phyloP scores from a whole-genome alignment of 2,113 vertebrate genomes.

The Nerophis lumbriciformis region DNA sequence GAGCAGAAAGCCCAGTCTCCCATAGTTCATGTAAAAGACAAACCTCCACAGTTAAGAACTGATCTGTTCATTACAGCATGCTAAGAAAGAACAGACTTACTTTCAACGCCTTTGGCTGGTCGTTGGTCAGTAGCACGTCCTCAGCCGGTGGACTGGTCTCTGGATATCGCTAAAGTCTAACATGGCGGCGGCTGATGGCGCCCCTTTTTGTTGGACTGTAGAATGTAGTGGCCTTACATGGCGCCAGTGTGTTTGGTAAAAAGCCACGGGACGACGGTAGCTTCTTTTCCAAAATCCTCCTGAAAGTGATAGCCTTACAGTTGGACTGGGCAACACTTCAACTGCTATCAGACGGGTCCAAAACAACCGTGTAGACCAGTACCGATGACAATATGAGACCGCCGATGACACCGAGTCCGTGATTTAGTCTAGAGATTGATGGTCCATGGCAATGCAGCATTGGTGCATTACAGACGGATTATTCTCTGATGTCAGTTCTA shows the following conservation, averaged over 20 bases:
- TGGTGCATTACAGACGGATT: not conserved
- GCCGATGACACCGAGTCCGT: not conserved
- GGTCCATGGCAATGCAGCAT: not conserved
- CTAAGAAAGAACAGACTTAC: conserved; percentile 32
- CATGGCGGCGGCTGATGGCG: conserved; percentile 21
- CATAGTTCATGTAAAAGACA: conserved; percentile 20
- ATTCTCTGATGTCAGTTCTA: not conserved
- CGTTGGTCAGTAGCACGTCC: conserved; percentile 8
- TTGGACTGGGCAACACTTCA: conserved; percentile 44
- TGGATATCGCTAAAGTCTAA: conserved; percentile 7
- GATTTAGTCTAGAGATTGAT: conserved; percentile 2
- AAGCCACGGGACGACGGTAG: conserved; percentile 37
- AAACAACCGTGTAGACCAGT: conserved; percentile 26
- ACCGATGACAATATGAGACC: conserved; percentile 25
- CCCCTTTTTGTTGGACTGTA: conserved; percentile 60
- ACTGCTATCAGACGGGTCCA: conserved; percentile 28
- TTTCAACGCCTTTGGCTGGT: not conserved
- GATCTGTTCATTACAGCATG: not conserved
- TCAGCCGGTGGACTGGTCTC: conserved; percentile 20
- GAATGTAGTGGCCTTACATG: conserved; percentile 52
- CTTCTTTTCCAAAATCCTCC: conserved; percentile 45
- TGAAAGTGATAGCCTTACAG: conserved; percentile 59
- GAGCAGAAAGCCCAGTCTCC: not conserved
- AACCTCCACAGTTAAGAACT: conserved; percentile 25
- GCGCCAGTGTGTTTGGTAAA: conserved; percentile 43